Base-by-base conservation (phyloP, 2,888 invertebrate species). In the Xylocampa areola region DNA sequence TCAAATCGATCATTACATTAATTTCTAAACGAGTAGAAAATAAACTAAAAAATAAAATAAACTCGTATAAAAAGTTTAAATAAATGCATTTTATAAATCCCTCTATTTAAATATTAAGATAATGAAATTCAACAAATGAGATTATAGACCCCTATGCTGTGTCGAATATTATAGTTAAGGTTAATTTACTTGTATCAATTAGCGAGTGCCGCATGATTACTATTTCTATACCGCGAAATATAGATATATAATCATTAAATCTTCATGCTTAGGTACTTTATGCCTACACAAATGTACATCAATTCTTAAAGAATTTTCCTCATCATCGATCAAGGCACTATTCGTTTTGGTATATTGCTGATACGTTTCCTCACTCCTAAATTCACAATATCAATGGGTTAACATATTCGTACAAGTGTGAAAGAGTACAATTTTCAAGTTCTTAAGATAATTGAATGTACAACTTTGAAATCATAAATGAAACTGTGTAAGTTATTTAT, bases 321-420 rank as follows among this genome's bases (percentile, higher is more conserved):
- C 85, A 83, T 88, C 91, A 80, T 86, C 52, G 61, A 49, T 86
- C 88, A 94, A 94, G 94, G 94, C 94, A 94, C 94, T 91, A 86
- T 87, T 89, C 87, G 79, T 90, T 93, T 93, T 94, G 94, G 94
- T 94, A 94, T 92, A 92, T 91, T 93, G 94, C 94, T 93, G 94
- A 92, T 91, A 90, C 89, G 84, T 83, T 89, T 92, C 92, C 92
- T 89, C 91, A 92, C 93, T 93, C 92, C 93, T 89, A 73, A 87
- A 85, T 88, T 91, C 88, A 87, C 87, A 90, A 90, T 89, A 89
- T 88, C 86, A 86, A 87, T 88, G 86, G 84, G 78, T 87, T 85
- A 88, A 87, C 81, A 87, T 89, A 88, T 82, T 85, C 81, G 74
- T 82, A 82, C 79, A 86, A 82, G 82, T 86, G 84, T 88, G 86